Base-by-base conservation (phyloP, 2,888 invertebrate species). In the Nematopogon swammerdamellus region DNA sequence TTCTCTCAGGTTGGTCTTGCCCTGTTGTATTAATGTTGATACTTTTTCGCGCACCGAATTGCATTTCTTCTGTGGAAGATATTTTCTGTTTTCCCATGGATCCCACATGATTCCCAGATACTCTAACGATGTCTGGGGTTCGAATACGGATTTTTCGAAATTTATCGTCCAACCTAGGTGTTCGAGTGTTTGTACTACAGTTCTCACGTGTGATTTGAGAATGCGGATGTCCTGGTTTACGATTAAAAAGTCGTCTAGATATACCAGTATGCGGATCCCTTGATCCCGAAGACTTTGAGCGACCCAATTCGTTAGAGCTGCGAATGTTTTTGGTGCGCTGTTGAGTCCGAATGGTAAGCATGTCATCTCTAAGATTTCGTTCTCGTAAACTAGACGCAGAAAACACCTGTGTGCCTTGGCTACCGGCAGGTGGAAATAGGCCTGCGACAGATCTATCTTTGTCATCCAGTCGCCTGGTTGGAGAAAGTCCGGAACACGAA, bases 271-370 rank as follows among this genome's bases (percentile, higher is more conserved):
- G 46, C 57, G 50, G 14, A 59, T 52, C 1, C 54, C 55, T 49
- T 18, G 46, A n/a, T 46, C 3, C 25, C 58, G 43, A 1, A 59
- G 51, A 1, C 29, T 17, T 19, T 48, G 42, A n/a, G 57, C 59
- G 5, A 59, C 19, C 58, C 59, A 60, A 50, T 59, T 60, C 45
- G 56, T 49, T 0, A 60, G 19, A 8, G 52, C 47, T 2, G 58
- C 53, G 49, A 60, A 60, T 10, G 51, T 53, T 36, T 49, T 19
- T 1, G 60, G n/a, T n/a, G 58, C 59, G 3, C 51, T 55, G 14
- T 58, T 49, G 1, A 61, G 53, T 0, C 58, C 59, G 46, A 61
- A 60, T 1, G 59, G 60, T 0, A 59, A 55, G 43, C 53, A 52
- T 25, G 54, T 52, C 25, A 55, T 48, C 44, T 54, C 45, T 4